Evolutionary conservation across 2,888 invertebrate genomes (phyloP).

Genomic region (Cylindroiulus punctatus): DNA sequence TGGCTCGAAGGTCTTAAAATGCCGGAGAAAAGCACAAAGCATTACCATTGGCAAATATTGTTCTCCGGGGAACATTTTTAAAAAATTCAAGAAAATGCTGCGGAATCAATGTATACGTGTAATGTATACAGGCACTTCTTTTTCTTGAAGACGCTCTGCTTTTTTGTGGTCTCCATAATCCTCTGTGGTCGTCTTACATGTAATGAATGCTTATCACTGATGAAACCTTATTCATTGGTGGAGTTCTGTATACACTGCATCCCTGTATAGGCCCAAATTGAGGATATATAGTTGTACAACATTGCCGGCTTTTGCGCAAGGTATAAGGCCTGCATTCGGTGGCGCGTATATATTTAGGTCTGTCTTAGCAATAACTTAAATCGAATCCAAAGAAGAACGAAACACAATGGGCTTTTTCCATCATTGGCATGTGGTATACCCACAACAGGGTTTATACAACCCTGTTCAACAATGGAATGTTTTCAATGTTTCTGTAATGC

Average conservation of each 20-base stretch:
- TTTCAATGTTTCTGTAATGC: conserved; percentile 14
- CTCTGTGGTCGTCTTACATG: conserved; percentile 26
- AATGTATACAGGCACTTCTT: neutral
- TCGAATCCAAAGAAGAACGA: neutral
- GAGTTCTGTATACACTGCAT: no score
- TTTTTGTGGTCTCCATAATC: conserved; percentile 13
- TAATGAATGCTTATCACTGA: conserved; percentile 32
- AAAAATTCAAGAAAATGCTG: conserved; percentile 12
- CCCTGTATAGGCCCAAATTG: conserved; percentile 6
- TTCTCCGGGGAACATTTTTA: conserved; percentile 11
- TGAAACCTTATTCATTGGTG: conserved; percentile 32
- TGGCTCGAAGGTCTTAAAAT: conserved; percentile 32
- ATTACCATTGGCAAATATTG: conserved; percentile 32
- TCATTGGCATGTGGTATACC: neutral
- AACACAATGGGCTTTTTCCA: neutral
- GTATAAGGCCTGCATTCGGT: neutral
- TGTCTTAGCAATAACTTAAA: no score
- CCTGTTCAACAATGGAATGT: neutral
- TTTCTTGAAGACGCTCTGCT: neutral
- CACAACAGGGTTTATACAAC: no score
- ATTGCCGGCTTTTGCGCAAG: neutral
- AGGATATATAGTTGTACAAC: conserved; percentile 5
- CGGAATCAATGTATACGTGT: conserved; percentile 20
- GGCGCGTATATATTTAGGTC: no score
- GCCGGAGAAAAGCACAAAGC: neutral